phyloP scores from a whole-genome alignment of 2,888 invertebrate genomes.

The Rotaria sp. region DNA sequence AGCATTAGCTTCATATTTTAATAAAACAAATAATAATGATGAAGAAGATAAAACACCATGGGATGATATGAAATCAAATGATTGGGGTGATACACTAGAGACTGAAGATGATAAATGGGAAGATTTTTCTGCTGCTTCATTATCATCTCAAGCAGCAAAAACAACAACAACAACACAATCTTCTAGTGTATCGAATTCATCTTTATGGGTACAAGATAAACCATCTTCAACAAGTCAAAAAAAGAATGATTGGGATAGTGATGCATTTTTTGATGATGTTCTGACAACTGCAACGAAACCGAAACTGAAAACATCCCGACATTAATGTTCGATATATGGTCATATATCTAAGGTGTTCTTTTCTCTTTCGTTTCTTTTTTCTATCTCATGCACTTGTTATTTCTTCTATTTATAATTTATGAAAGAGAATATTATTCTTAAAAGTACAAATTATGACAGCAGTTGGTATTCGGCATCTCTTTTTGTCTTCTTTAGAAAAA shows the following conservation, averaged over 20 bases:
- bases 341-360: neutral
- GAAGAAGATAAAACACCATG: neutral
- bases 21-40: neutral
- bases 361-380: neutral
- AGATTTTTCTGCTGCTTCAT: neutral
- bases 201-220: neutral
- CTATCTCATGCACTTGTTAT: neutral
- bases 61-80: slow-evolving; percentile 18
- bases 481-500: neutral
- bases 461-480: neutral
- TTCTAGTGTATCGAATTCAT: neutral
- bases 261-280: slow-evolving; percentile 3
- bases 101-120: neutral
- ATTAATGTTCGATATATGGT: neutral
- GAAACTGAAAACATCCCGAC: neutral
- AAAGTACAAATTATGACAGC: neutral
- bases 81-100: neutral
- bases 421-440: neutral
- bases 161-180: neutral
- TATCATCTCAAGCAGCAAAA: neutral
- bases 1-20: neutral
- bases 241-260: slow-evolving; percentile 20
- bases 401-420: neutral
- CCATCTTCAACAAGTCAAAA: neutral
- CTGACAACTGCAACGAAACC: slow-evolving; percentile 1